Conservation (phyloP, 2,888 invertebrate species). For the Melitaea athalia region DNA sequence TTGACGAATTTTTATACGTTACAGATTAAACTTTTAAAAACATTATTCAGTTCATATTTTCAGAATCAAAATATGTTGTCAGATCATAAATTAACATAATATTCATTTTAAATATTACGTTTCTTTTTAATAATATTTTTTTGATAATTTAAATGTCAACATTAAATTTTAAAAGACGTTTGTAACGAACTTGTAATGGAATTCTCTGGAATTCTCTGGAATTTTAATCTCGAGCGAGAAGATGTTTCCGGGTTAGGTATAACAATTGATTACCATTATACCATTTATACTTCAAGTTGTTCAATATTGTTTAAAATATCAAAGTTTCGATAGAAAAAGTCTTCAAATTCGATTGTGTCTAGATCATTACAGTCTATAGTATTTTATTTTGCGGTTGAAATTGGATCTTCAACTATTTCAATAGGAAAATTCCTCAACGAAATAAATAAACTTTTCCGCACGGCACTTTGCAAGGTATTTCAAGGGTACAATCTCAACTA, state of each 20-base stretch:
- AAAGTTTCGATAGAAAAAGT: neutral
- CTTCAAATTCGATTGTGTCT: neutral
- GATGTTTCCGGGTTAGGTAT: neutral
- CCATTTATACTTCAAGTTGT: neutral
- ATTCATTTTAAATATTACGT: too few species aligned
- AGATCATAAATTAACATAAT: neutral
- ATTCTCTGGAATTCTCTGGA: neutral
- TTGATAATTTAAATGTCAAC: too few species aligned
- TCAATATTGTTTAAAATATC: neutral
- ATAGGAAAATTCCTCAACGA: conserved; percentile 51
- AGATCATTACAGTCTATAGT: neutral
- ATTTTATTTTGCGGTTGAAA: conserved; percentile 24
- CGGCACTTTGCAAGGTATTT: conserved; percentile 14
- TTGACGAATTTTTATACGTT: conserved; percentile 5
- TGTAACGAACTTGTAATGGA: neutral
- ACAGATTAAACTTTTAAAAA: neutral
- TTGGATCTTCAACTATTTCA: conserved; percentile 55
- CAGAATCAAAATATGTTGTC: neutral
- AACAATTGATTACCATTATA: neutral
- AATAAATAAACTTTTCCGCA: conserved; percentile 39
- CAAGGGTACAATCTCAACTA: neutral
- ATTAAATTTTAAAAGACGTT: too few species aligned
- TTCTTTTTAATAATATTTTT: too few species aligned
- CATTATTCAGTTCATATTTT: neutral
- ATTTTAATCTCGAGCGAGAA: neutral